Base-by-base conservation (phyloP, 2,888 invertebrate genomes). In the Athetis lepigone region DNA sequence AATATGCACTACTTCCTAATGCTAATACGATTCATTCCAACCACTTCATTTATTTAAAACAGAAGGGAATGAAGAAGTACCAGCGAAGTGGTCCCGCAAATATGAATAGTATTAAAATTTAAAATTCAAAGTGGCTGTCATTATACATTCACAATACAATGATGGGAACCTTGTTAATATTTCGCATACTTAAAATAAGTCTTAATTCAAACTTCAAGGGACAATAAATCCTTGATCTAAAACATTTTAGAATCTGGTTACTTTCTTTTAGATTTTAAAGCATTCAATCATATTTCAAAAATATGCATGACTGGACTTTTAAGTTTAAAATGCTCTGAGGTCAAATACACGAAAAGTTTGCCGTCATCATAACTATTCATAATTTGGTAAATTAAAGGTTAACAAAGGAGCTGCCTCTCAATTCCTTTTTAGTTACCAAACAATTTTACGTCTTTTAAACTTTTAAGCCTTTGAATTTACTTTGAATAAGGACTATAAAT, bases 131-230 rank as follows among this genome's bases (percentile, higher is more conserved):
- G 68, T 62, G 52, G 8, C 23, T 54, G 25, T 57, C 46, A 69
- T 81, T 81, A 76, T 58, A 63, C 40, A 79, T 79, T 81, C 68
- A 69, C 76, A 69, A 70, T 72, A 70, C 72, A 58, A 62, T 69
- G 70, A 64, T 51, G 55, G 39, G 33, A 59, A 46, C 27, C 50
- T 37, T 45, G 50, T 55, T 59, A 56, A 67, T 77, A 57, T 54
- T 67, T 54, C 3, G 45, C 36, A 19, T 40, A 55, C 29, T 50
- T 74, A 27, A 60, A 56, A 52, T 70, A 47, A 50, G 52, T 29
- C 42, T 25, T 29, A 11, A 60, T 27, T 51, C 25, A 16, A 8
- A 33, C 16, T 70, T 55, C 8, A 39, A 11, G 55, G 19, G 7
- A 27, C 3, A 39, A 49, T 51, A 23, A 58, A 29, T 39, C 13